Conservation (phyloP, 2,888 invertebrate genomes). For the Clepsis dumicolana region DNA sequence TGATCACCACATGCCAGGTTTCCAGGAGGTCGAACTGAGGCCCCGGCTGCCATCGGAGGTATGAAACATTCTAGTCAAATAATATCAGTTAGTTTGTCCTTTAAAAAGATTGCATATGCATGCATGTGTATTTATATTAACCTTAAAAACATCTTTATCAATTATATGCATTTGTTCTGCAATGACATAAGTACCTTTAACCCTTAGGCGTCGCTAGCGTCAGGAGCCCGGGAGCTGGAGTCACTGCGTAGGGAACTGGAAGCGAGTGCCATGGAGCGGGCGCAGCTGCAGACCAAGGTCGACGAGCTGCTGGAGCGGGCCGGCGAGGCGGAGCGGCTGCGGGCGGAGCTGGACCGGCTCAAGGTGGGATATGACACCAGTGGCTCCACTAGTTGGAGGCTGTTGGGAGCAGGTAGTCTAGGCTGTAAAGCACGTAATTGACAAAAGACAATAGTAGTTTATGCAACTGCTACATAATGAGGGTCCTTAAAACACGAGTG, state of each 20-base stretch:
- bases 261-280: constrained; percentile 88
- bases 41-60: constrained; percentile 80
- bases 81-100: background rate
- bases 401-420: too few relatives aligned
- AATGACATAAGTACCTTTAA: background rate
- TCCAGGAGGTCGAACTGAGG: constrained; percentile 80
- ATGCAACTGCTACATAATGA: too few relatives aligned
- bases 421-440: too few relatives aligned
- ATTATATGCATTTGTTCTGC: background rate
- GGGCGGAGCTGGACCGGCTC: constrained; percentile 89
- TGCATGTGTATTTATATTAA: too few relatives aligned
- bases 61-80: background rate
- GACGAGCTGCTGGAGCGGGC: constrained; percentile 88
- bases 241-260: constrained; percentile 88
- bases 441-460: too few relatives aligned
- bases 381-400: too few relatives aligned
- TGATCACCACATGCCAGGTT: constrained; percentile 77
- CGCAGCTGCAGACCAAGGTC: constrained; percentile 87
- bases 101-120: background rate
- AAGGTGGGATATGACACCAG: constrained; percentile 81
- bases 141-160: background rate
- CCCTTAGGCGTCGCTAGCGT: constrained; percentile 71
- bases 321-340: constrained; percentile 88
- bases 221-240: constrained; percentile 88
- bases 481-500: too few relatives aligned